These are phyloP conservation scores for Halichoerus grypus DNA, from an alignment of 2,113 vertebrate genomes.

Conservation along the genomic window DNA sequence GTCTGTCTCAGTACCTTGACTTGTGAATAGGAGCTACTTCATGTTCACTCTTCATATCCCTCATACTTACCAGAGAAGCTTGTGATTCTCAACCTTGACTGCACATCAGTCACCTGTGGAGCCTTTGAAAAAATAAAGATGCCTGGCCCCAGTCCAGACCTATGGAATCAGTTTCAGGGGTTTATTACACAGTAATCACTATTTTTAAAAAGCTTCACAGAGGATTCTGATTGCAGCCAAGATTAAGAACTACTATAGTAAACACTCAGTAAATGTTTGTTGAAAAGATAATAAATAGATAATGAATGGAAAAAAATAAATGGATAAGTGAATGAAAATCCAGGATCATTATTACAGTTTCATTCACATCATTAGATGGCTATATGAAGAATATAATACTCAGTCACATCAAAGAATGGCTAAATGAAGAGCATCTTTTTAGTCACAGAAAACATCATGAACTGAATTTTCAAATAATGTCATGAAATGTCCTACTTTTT, in stretches of 20 bases:
- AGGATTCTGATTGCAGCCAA: slow-evolving; percentile 48
- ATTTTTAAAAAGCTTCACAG: slow-evolving; percentile 35
- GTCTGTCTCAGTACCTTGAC: not conserved
- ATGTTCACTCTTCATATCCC: not conserved
- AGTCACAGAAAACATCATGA: slow-evolving; percentile 34
- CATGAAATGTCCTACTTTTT: slow-evolving; percentile 3
- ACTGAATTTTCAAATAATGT: slow-evolving; percentile 38
- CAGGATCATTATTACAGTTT: slow-evolving; percentile 1
- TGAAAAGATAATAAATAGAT: slow-evolving; percentile 56
- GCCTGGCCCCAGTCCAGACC: not conserved
- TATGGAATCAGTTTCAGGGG: not conserved
- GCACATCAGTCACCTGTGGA: not conserved
- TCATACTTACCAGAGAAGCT: not conserved
- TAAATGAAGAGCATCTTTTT: slow-evolving; percentile 29
- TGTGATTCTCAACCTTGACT: not conserved
- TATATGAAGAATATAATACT: not conserved
- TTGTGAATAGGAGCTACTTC: not conserved
- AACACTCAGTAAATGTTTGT: slow-evolving; percentile 50
- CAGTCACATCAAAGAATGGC: not conserved
- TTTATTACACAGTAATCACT: not conserved
- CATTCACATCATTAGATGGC: not conserved
- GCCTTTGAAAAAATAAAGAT: slow-evolving; percentile 40
- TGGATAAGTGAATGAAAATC: not conserved
- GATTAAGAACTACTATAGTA: slow-evolving; percentile 58
- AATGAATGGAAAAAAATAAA: slow-evolving; percentile 26